These are phyloP conservation scores for Onychorhynchus coronatus DNA, from an alignment of 2,113 vertebrate species.

Conservation along the genomic window DNA sequence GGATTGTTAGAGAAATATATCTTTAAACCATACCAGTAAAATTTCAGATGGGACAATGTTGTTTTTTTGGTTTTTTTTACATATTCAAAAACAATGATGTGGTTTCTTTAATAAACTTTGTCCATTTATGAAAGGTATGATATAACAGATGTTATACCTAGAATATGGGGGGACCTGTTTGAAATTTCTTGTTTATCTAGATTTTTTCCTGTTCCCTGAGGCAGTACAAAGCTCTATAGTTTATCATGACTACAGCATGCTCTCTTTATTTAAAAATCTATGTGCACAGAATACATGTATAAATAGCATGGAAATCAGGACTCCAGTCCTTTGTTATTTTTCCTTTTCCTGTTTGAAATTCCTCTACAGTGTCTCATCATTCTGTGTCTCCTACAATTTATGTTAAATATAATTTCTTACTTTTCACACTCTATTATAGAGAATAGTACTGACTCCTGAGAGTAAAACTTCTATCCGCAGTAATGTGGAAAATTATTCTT, in stretches of 20 bases:
- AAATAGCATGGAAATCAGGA: neutral
- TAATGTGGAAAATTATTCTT: neutral
- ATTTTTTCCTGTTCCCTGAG: neutral
- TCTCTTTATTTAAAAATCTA: neutral
- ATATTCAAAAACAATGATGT: neutral
- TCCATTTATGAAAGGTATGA: neutral
- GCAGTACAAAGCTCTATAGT: neutral
- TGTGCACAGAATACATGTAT: neutral
- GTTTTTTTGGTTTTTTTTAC: neutral
- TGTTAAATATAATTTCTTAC: neutral
- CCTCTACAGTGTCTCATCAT: neutral
- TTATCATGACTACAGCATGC: neutral
- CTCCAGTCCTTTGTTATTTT: neutral
- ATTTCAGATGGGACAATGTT: neutral
- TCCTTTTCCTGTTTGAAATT: neutral
- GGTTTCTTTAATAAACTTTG: neutral
- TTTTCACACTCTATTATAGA: neutral
- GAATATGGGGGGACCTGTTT: neutral
- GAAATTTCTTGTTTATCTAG: neutral
- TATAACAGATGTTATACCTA: neutral
- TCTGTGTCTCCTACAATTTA: neutral
- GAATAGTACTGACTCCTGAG: neutral
- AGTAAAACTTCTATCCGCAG: neutral
- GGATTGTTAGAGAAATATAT: neutral
- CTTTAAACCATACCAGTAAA: neutral